Evolutionary conservation across 2,888 invertebrate genomes (phyloP).

Genomic region (Heliconius sara): DNA sequence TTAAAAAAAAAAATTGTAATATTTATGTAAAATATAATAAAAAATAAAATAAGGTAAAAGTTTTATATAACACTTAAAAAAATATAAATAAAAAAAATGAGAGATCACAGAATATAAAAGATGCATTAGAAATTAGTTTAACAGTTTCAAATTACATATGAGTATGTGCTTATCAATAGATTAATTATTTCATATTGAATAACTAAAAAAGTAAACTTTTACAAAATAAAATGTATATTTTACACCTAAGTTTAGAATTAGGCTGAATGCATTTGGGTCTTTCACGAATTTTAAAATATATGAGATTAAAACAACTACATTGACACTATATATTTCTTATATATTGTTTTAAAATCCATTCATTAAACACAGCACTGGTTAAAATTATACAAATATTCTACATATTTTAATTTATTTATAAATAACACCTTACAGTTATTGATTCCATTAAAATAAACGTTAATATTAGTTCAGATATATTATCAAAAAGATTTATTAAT

Average conservation of each 20-base stretch:
- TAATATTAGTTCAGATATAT: background rate
- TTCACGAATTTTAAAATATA: background rate
- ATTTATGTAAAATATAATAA: constrained; percentile 6
- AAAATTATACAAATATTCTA: background rate
- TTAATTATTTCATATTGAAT: constrained; percentile 1
- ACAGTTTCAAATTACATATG: constrained; percentile 21
- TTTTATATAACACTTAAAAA: constrained; percentile 1
- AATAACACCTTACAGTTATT: background rate
- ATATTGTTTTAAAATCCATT: background rate
- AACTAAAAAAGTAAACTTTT: constrained; percentile 14
- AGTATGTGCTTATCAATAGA: constrained; percentile 5
- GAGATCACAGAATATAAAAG: constrained; percentile 77
- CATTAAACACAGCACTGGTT: background rate
- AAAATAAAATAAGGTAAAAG: background rate
- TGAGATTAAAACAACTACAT: background rate
- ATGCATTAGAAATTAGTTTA: constrained; percentile 53
- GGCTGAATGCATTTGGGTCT: constrained; percentile 13
- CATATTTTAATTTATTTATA: background rate
- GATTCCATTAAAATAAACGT: background rate
- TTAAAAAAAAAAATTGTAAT: background rate
- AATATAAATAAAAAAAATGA: constrained; percentile 48
- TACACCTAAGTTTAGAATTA: constrained; percentile 13
- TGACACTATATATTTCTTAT: constrained; percentile 5
- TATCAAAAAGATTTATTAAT: background rate
- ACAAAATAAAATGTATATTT: constrained; percentile 12